phyloP scores from a whole-genome alignment of 2,888 invertebrate species.

The Mechanitis mazaeus region DNA sequence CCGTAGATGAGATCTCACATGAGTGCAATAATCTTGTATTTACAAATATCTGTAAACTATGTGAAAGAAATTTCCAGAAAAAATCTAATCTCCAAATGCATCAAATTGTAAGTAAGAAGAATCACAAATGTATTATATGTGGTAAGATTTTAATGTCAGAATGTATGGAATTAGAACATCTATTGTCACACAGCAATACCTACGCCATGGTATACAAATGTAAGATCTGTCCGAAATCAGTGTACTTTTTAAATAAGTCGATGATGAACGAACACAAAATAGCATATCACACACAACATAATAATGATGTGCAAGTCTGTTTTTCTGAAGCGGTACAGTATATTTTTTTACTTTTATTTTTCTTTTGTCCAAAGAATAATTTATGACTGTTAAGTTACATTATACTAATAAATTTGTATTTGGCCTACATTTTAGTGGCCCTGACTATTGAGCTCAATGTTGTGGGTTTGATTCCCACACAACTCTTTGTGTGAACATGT shows the following conservation, averaged over 20 bases:
- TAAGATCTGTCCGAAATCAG: conserved; percentile 29
- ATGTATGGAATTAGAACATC: conserved; percentile 42
- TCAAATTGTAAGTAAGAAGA: neutral
- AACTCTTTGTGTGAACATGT: too few species aligned
- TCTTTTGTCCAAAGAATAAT: too few species aligned
- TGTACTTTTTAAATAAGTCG: conserved; percentile 17
- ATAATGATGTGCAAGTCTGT: neutral
- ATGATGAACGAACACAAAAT: conserved; percentile 2
- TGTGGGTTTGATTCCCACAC: too few species aligned
- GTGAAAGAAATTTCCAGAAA: conserved; percentile 35
- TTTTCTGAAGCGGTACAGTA: conserved; percentile 10
- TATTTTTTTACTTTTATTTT: neutral
- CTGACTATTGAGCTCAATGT: too few species aligned
- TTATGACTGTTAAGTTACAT: too few species aligned
- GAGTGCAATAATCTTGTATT: conserved; percentile 27
- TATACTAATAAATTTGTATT: too few species aligned
- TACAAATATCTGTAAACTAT: conserved; percentile 29
- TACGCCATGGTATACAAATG: conserved; percentile 40
- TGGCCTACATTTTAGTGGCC: too few species aligned
- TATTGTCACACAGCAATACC: conserved; percentile 36
- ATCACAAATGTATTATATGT: conserved; percentile 37
- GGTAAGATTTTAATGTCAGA: neutral
- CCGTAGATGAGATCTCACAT: conserved; percentile 26
- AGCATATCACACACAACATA: neutral
- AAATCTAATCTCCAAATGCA: conserved; percentile 27